Conservation (phyloP, 2,113 vertebrate genomes). For the Sebastes fasciatus region DNA sequence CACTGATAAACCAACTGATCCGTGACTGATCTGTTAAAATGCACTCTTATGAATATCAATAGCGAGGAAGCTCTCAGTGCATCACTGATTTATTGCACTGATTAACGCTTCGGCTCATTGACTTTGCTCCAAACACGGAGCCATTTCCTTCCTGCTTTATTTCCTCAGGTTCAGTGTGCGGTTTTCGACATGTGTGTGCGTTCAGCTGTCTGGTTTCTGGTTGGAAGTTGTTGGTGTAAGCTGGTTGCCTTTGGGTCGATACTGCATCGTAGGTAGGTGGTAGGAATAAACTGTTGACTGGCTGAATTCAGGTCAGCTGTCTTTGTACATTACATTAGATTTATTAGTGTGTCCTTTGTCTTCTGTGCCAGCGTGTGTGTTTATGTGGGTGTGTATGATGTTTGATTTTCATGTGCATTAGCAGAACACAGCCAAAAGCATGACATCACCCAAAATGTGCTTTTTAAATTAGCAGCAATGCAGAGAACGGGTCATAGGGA, state of each 20-base stretch:
- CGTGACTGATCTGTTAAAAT: not conserved
- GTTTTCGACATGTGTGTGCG: conserved; percentile 1
- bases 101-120: not conserved
- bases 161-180: not conserved
- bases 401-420: conserved; percentile 36
- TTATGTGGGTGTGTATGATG: conserved; percentile 22
- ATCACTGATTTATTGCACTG: not conserved
- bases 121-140: conserved; percentile 7
- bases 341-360: conserved; percentile 48
- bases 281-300: conserved; percentile 53
- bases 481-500: conserved; percentile 34
- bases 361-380: not conserved
- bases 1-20: not conserved
- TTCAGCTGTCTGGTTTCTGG: conserved; percentile 14
- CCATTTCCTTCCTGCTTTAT: not conserved
- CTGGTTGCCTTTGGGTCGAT: conserved; percentile 38
- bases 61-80: not conserved
- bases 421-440: conserved; percentile 37
- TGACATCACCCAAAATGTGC: conserved; percentile 63
- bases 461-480: conserved; percentile 47
- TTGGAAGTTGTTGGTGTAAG: conserved; percentile 20
- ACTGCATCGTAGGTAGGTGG: conserved; percentile 49
- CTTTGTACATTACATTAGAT: conserved; percentile 56
- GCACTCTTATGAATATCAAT: not conserved
- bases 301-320: conserved; percentile 74